phyloP scores from a whole-genome alignment of 2,797 vertebrate species.

The Pangasius djambal region DNA sequence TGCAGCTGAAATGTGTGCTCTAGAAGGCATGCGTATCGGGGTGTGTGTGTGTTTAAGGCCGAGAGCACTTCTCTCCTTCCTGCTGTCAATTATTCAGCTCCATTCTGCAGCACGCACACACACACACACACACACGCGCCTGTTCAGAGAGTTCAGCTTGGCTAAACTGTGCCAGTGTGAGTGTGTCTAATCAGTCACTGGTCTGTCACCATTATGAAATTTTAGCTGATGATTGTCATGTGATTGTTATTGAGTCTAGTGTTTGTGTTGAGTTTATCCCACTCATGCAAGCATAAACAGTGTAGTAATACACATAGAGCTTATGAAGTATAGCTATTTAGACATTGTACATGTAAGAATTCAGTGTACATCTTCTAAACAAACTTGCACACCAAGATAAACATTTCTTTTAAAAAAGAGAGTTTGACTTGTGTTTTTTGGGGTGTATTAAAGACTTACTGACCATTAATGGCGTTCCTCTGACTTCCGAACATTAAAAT shows the following conservation, averaged over 20 bases:
- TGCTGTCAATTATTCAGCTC: conserved; percentile 39
- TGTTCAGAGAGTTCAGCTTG: conserved; percentile 12
- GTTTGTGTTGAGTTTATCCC: neutral
- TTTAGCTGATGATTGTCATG: conserved; percentile 1
- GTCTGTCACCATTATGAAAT: conserved; percentile 16
- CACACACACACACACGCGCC: neutral
- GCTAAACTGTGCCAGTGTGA: conserved; percentile 1
- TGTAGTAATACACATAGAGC: neutral
- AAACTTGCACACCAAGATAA: too few species aligned
- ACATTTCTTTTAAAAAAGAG: too few species aligned
- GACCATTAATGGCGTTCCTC: neutral
- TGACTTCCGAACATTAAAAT: neutral
- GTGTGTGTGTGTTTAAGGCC: conserved; percentile 1
- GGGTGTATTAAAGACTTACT: too few species aligned
- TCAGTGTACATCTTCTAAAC: neutral
- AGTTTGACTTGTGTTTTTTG: too few species aligned
- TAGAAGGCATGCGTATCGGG: neutral
- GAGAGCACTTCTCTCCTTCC: conserved; percentile 14
- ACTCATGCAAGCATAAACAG: too few species aligned
- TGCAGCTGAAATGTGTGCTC: conserved; percentile 1
- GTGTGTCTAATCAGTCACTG: neutral
- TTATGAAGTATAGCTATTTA: neutral
- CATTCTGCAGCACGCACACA: neutral
- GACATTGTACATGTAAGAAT: neutral
- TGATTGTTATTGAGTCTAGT: neutral